Conservation (phyloP, 2,113 vertebrate species). For the Hippocampus mohnikei region DNA sequence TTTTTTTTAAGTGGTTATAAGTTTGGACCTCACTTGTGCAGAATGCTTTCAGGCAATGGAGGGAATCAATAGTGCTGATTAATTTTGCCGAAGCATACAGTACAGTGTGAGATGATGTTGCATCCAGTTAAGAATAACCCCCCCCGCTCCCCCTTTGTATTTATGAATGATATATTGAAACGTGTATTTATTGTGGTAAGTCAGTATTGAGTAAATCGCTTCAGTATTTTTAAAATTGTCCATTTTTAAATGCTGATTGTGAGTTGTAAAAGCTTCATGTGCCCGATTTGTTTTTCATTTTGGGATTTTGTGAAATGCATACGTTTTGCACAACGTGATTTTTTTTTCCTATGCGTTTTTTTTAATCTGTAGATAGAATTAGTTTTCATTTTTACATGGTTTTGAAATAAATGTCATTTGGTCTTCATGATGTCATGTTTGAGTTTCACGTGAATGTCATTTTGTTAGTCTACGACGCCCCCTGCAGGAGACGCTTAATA, state of each 20-base stretch:
- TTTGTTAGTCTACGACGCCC: slow-evolving; percentile 41
- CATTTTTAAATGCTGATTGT: slow-evolving; percentile 74
- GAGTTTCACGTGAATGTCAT: not conserved
- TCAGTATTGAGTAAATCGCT: slow-evolving; percentile 87
- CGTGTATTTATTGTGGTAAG: slow-evolving; percentile 98
- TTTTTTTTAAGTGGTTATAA: slow-evolving; percentile 5
- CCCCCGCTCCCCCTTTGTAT: slow-evolving; percentile 70
- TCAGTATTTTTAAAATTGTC: slow-evolving; percentile 70
- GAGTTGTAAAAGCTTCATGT: slow-evolving; percentile 85
- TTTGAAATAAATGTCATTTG: slow-evolving; percentile 63
- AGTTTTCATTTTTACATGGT: slow-evolving; percentile 58
- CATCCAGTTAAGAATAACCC: slow-evolving; percentile 76
- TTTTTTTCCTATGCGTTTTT: slow-evolving; percentile 49
- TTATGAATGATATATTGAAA: slow-evolving; percentile 92
- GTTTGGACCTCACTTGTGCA: slow-evolving; percentile 10
- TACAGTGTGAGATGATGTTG: slow-evolving; percentile 49
- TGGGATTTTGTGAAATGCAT: slow-evolving; percentile 63
- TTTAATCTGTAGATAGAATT: slow-evolving; percentile 55
- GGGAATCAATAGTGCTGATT: slow-evolving; percentile 29
- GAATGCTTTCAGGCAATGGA: slow-evolving; percentile 52
- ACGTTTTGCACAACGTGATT: slow-evolving; percentile 67
- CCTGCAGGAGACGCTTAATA: slow-evolving; percentile 14
- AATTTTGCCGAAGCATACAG: slow-evolving; percentile 81
- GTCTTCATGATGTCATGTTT: slow-evolving; percentile 16
- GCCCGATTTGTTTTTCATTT: slow-evolving; percentile 77